Percentiles rank a stretch among this genome's conserved stretches.
Conservation (phyloP, 2,888 invertebrate species). For the Polydrusus cervinus region DNA sequence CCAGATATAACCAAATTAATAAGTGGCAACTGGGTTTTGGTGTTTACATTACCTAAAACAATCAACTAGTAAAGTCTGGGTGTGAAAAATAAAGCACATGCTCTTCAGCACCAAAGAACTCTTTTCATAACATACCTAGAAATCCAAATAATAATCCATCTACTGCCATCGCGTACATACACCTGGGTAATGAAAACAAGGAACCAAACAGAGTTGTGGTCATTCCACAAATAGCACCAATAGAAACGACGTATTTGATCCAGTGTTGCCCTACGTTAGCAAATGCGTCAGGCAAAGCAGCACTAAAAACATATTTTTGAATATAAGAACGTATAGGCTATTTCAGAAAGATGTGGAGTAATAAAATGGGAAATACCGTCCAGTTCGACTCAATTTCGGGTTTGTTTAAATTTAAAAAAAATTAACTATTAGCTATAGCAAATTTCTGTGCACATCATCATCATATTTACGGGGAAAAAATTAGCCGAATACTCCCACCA, state of each 20-base stretch:
- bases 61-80: too few species aligned
- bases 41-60: conserved; percentile 78
- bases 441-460: too few species aligned
- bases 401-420: too few species aligned
- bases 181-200: conserved; percentile 85
- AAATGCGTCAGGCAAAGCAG: conserved; percentile 55
- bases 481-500: too few species aligned
- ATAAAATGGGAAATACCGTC: too few species aligned
- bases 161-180: conserved; percentile 92
- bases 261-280: conserved; percentile 79
- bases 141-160: conserved; percentile 90
- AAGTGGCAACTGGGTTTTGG: conserved; percentile 87
- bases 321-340: too few species aligned
- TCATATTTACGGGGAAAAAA: too few species aligned
- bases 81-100: too few species aligned
- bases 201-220: conserved; percentile 91
- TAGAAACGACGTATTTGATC: conserved; percentile 88
- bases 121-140: conserved; percentile 66
- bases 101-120: not conserved
- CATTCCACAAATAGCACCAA: conserved; percentile 94
- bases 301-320: too few species aligned
- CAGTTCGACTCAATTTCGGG: too few species aligned
- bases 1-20: conserved; percentile 86
- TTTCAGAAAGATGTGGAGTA: too few species aligned
- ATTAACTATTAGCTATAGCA: too few species aligned